phyloP scores from a whole-genome alignment of 2,888 invertebrate species.

The Fragum sueziense region DNA sequence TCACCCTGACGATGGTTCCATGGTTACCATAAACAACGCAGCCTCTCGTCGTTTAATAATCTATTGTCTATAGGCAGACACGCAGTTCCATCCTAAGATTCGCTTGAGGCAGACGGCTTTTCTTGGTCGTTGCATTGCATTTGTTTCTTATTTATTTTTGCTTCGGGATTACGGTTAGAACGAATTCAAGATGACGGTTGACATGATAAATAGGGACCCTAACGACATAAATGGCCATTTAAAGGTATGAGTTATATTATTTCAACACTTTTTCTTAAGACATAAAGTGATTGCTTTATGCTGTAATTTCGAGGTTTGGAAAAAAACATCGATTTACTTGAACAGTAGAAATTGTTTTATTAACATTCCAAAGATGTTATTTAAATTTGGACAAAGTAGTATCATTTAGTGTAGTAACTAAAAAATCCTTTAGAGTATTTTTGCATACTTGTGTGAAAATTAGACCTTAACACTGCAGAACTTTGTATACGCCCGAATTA shows the following conservation, averaged over 20 bases:
- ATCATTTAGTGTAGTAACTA: no score
- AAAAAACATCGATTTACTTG: no score
- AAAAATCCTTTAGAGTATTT: no score
- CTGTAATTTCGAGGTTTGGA: no score
- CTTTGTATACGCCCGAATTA: no score
- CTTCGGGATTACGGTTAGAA: neutral
- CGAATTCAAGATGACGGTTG: conserved; percentile 70
- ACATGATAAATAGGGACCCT: conserved; percentile 88
- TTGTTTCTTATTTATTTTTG: neutral
- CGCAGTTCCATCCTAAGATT: neutral
- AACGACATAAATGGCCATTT: conserved; percentile 88
- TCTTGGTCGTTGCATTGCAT: neutral
- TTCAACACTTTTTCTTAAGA: neutral
- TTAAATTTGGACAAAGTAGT: no score
- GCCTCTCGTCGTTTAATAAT: neutral
- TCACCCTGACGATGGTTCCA: conserved; percentile 21
- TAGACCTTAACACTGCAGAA: no score
- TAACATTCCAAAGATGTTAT: no score
- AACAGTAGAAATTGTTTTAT: no score
- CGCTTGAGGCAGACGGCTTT: neutral
- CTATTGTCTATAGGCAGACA: neutral
- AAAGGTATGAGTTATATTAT: conserved; percentile 84
- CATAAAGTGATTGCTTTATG: no score
- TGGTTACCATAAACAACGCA: conserved; percentile 6
- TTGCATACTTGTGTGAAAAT: no score